These are phyloP conservation scores for Chaetodon auriga DNA, from an alignment of 2,113 vertebrate species.

Conservation along the genomic window DNA sequence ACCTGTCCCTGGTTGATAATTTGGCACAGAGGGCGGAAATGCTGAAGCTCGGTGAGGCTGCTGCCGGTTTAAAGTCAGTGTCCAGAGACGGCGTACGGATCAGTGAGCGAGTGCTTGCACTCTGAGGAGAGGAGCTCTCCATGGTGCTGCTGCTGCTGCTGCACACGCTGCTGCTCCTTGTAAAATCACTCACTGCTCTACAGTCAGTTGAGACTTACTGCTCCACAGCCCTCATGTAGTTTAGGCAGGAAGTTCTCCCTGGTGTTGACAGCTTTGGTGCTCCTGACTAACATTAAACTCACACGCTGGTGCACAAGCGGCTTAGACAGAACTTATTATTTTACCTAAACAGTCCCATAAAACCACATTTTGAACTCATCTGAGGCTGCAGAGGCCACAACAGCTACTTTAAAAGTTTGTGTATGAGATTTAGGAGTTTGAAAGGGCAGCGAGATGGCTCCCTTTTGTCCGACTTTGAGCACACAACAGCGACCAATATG, in stretches of 20 bases:
- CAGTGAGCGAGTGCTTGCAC: constrained; percentile 33
- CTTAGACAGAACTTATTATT: constrained; percentile 23
- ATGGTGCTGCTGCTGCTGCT: constrained; percentile 50
- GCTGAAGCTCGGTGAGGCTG: neutral
- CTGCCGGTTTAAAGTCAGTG: constrained; percentile 42
- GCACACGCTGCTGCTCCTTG: constrained; percentile 62
- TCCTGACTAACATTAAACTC: constrained; percentile 32
- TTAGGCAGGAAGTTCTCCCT: constrained; percentile 37
- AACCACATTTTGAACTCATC: constrained; percentile 10
- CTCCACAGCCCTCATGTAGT: constrained; percentile 49
- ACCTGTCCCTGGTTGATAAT: constrained; percentile 29
- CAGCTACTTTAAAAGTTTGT: constrained; percentile 25
- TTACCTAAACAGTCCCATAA: constrained; percentile 38
- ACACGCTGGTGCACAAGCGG: neutral
- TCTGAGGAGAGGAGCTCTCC: constrained; percentile 62
- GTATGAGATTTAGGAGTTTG: constrained; percentile 34
- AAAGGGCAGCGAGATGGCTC: neutral
- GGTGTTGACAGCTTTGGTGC: constrained; percentile 31
- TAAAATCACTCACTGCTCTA: constrained; percentile 58
- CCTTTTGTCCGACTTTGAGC: neutral
- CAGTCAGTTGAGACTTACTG: constrained; percentile 56
- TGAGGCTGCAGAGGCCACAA: neutral
- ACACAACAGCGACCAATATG: neutral
- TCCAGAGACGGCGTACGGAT: constrained; percentile 51
- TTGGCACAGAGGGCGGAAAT: neutral